These are phyloP conservation scores for Halcyon malimbica DNA, from an alignment of 2,113 vertebrate genomes.

Conservation along the genomic window DNA sequence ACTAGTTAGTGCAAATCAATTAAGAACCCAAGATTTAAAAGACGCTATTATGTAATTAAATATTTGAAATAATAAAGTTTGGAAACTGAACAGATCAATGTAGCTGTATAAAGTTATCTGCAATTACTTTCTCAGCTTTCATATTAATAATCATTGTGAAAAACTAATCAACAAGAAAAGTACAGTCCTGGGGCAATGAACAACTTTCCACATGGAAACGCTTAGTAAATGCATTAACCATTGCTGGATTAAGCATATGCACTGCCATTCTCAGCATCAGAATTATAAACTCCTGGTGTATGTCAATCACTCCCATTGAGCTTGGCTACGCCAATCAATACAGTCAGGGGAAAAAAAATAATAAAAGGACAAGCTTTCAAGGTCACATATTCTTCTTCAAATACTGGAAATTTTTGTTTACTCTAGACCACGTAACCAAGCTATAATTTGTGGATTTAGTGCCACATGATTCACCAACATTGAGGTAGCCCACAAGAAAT, in stretches of 20 bases:
- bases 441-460: not conserved
- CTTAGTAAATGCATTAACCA: not conserved
- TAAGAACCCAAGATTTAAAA: not conserved
- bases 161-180: not conserved
- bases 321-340: not conserved
- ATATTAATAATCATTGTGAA: not conserved
- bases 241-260: not conserved
- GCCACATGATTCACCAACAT: not conserved
- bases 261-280: not conserved
- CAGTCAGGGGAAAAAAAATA: not conserved
- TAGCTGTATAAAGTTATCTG: not conserved
- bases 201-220: not conserved
- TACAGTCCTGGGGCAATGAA: not conserved
- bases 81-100: not conserved
- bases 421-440: not conserved
- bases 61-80: not conserved
- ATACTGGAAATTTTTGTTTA: conserved; percentile 43
- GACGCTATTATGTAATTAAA: not conserved
- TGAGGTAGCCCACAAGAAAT: conserved; percentile 14
- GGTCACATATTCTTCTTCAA: not conserved
- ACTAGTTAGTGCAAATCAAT: not conserved
- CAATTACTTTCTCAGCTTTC: not conserved
- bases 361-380: not conserved
- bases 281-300: not conserved
- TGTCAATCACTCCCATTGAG: not conserved